Percentiles rank a stretch among this genome's conserved stretches.
phyloP scores from a whole-genome alignment of 2,113 vertebrate genomes.

The Orcinus orca region DNA sequence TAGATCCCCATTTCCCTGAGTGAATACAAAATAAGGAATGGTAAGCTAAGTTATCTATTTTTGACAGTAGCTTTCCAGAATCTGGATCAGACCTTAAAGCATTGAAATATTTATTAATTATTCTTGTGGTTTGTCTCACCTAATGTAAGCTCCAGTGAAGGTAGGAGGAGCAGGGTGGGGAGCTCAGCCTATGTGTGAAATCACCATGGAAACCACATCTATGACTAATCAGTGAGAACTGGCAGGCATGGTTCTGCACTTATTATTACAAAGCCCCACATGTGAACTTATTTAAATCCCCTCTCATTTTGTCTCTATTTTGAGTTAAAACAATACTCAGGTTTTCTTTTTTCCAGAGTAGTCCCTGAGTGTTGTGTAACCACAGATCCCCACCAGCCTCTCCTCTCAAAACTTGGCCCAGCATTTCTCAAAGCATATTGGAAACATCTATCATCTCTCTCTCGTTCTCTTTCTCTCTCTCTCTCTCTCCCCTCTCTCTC shows the following conservation, averaged over 20 bases:
- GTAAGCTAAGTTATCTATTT: neutral
- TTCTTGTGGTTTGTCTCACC: neutral
- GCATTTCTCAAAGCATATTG: neutral
- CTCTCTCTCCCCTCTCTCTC: neutral
- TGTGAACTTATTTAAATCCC: conserved; percentile 29
- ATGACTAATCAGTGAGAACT: neutral
- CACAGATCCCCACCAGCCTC: neutral
- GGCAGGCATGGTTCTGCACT: neutral
- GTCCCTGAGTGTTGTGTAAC: neutral
- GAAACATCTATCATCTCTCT: neutral
- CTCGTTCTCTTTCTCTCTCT: neutral
- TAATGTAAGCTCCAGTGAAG: neutral
- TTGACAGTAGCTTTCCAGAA: neutral
- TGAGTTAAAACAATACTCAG: neutral
- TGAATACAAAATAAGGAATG: neutral
- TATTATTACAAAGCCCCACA: neutral
- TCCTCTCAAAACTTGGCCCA: neutral
- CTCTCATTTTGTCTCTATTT: neutral
- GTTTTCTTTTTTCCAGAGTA: neutral
- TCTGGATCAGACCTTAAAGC: neutral
- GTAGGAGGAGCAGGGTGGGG: neutral
- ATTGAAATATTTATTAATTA: neutral
- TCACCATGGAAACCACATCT: conserved; percentile 11
- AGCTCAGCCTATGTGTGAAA: neutral
- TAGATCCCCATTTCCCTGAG: neutral